Evolutionary conservation across 2,888 invertebrate genomes (phyloP).

Genomic region (Portevinia maculata): DNA sequence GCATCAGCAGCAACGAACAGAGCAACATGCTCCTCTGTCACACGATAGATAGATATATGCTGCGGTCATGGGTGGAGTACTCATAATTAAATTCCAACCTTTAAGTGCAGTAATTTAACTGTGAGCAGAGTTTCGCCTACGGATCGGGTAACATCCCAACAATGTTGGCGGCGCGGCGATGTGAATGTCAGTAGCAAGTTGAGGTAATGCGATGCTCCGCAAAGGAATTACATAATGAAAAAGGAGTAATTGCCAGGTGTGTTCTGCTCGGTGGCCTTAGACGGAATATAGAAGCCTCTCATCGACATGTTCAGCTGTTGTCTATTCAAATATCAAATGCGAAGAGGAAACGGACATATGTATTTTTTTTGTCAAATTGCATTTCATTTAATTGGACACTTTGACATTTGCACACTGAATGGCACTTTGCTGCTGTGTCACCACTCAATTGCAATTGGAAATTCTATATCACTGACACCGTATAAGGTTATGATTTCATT

Average conservation of each 20-base stretch:
- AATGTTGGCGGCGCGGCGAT: slow-evolving; percentile 31
- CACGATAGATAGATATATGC: slow-evolving; percentile 55
- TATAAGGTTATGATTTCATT: slow-evolving; percentile 69
- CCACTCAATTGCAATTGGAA: slow-evolving; percentile 72
- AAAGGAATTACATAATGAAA: slow-evolving; percentile 59
- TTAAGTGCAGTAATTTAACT: slow-evolving; percentile 44
- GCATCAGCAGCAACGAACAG: slow-evolving; percentile 9
- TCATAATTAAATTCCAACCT: slow-evolving; percentile 72
- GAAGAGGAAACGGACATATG: slow-evolving; percentile 20
- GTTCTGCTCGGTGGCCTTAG: slow-evolving; percentile 19
- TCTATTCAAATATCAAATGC: slow-evolving; percentile 14
- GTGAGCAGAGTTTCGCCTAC: slow-evolving; percentile 17
- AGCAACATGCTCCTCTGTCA: slow-evolving; percentile 48
- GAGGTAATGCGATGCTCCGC: slow-evolving; percentile 63
- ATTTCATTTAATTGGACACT: slow-evolving; percentile 72
- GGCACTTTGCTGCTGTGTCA: slow-evolving; percentile 68
- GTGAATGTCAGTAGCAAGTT: slow-evolving; percentile 69
- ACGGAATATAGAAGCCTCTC: neutral
- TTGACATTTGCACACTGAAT: slow-evolving; percentile 73
- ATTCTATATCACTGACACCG: slow-evolving; percentile 55
- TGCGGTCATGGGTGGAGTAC: slow-evolving; percentile 67
- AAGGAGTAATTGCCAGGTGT: slow-evolving; percentile 65
- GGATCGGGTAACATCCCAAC: slow-evolving; percentile 55
- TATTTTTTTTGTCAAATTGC: slow-evolving; percentile 70
- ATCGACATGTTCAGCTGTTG: neutral